Base-by-base conservation (phyloP, 2,888 invertebrate genomes). In the Polymixis lichenea region DNA sequence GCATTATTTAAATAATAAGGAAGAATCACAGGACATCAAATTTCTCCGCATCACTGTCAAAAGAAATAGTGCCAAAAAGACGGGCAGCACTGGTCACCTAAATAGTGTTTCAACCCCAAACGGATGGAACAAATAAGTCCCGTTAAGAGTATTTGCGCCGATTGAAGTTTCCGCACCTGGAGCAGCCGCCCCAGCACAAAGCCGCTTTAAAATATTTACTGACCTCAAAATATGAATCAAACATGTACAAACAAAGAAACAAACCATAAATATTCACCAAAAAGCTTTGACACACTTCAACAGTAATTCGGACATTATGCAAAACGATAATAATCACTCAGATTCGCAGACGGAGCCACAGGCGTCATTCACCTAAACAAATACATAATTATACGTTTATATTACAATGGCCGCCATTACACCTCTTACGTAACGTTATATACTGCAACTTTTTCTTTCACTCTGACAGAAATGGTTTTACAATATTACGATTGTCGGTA, bases 321-420 rank as follows among this genome's bases (percentile, higher is more conserved):
- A 75, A 78, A 85, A 74, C 61, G 72, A 75, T 73, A 76, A 68
- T 72, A 78, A 77, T 85, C 73, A 19, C 62, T 77, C 61, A 80
- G 55, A 74, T 77, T 77, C 61, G 78, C 75, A 80, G 67, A 76
- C 72, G 13, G 53, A 72, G 69, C 76, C 46, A 71, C 70, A 62
- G 73, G 73, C 83, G 77, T 83, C 84, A 79, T 72, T 84, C 58
- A 65, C 66, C 82, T 87, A 88, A 87, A 83, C 87, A 89, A 89
- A 89, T 82, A 88, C 72, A 75, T 88, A 87, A 89, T 88, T 86
- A 80, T 58, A 68, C 75, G 79, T 85, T 87, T 85, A 83, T 82
- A 82, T 78, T 69, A 79, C 82, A 84, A 83, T 81, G 81, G 66
- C 67, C 51, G 69, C 79, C 62, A 89, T 89, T 82, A 88, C 72